Evolutionary conservation across 2,113 vertebrate species (phyloP).

Genomic region (Corvus cornix): DNA sequence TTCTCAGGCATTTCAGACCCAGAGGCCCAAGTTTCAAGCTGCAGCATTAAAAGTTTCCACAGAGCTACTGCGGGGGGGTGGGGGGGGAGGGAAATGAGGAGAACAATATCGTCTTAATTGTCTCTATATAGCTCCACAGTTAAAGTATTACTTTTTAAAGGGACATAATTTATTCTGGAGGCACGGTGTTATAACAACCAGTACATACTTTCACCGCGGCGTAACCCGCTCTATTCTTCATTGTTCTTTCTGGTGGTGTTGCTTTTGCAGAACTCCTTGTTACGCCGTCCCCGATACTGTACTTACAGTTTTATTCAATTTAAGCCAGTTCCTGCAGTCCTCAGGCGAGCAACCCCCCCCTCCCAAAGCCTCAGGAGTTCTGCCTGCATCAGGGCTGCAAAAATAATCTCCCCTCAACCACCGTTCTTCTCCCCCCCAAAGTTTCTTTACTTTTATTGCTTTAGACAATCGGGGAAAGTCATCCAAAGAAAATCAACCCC

Average conservation of each 20-base stretch:
- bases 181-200: conserved; percentile 57
- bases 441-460: conserved; percentile 52
- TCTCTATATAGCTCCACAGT: conserved; percentile 64
- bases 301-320: conserved; percentile 66
- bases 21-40: conserved; percentile 58
- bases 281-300: conserved; percentile 40
- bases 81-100: neutral
- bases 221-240: conserved; percentile 64
- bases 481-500: conserved; percentile 52
- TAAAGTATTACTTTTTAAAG: conserved; percentile 70
- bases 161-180: conserved; percentile 67
- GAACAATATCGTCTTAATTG: conserved; percentile 68
- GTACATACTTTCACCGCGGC: conserved; percentile 54
- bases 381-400: conserved; percentile 9
- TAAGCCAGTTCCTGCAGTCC: conserved; percentile 51
- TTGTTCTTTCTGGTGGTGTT: conserved; percentile 58
- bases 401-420: conserved; percentile 11
- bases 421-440: neutral
- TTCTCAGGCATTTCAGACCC: conserved; percentile 75
- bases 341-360: neutral
- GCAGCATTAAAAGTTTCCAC: conserved; percentile 71
- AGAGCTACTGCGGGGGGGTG: conserved; percentile 50
- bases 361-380: conserved; percentile 7
- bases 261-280: conserved; percentile 62
- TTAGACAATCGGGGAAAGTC: conserved; percentile 52